Evolutionary conservation across 2,797 vertebrate genomes (phyloP), one percentile per base, ranked within the genome.

Genomic region (Chromis chromis): DNA sequence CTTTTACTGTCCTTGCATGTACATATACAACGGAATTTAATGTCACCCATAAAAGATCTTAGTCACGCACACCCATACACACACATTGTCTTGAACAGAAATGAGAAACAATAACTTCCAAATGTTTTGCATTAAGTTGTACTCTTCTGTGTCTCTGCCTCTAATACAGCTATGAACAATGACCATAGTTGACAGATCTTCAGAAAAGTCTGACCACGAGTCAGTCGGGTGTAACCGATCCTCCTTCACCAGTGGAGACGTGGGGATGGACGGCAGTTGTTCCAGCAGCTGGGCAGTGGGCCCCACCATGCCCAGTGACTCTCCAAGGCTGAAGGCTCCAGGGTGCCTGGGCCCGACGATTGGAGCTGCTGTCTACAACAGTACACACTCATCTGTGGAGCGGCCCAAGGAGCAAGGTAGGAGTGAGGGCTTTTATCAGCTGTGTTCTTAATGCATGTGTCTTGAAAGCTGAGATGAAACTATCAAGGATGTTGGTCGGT

Each of bases 141-240:
- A 7, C 49, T 11, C 10, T 4, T 60, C 0, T 73, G 9, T 82
- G 3, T 81, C 1, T 88, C 4, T 84, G 13, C 33, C 52, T 63
- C 50, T 50, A 40, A 44, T 48, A 48, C 94, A 99, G 98, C 95
- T 94, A 96, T 97, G 96, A 99, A 97, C 96, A 95, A 99, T 99
- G 97, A 98, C 97, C 94, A 97, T 98, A 97, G 97, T 97, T 96
- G 97, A 98, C 96, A 97, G 96, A 94, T 90, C 94, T 86, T 94
- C 95, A 91, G 97, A 98, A 91, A 95, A 97, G 91, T 96, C 97
- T 94, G 96, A 96, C 92, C 93, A 95, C 81, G 95, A 97, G 91
- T 86, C 95, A 96, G 96, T 92, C 89, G 96, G 91, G 94, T 96
- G 92, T 85, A 97, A 84, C 89, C 95, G 95, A 90, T 95, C 96